Evolutionary conservation across 2,113 vertebrate species (phyloP), one percentile per base, ranked within the genome.

Genomic region (Lates calcarifer): DNA sequence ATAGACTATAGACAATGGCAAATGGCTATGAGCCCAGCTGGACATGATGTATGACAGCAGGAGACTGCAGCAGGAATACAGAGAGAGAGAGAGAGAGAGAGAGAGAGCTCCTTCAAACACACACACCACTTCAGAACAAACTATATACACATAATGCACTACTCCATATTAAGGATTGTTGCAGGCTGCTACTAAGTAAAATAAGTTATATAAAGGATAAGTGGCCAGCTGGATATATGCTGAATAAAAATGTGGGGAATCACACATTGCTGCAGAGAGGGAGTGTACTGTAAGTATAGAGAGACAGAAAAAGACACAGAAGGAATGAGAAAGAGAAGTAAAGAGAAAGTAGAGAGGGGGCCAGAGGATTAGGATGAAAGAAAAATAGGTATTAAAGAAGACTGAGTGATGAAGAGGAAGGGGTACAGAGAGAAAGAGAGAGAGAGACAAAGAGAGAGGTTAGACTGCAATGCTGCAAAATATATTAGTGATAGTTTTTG

Each of bases 401-500:
- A 29, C 15, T 57, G 12, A 14, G 20, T 33, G 63, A 53, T 37
- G 12, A 17, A n/a, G 17, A 68, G 26, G 9, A 6, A 45, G 14
- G 20, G 2, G 5, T 13, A 17, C 20, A 55, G 22, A 29, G 12
- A 18, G 28, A 41, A 14, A 24, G 24, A 41, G 31, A 41, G 12
- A 20, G 3, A 14, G 35, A 22, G 37, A 18, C 17, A 3, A 14
- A 41, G 18, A 72, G 65, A 28, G n/a, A 62, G 68, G 41, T 74
- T 43, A 37, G 70, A 90, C 86, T 88, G 89, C 89, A 88, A 79
- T 90, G 89, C 86, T 84, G 81, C 76, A 90, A 62, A 79, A 74
- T 69, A 61, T 56, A 69, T 63, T 20, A 61, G 28, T 60, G 69
- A 51, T 68, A 31, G 51, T 79, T 79, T 47, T 78, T 49, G n/a